Conservation (phyloP, 1,140 invertebrate species). For the Pogonus chalceus region DNA sequence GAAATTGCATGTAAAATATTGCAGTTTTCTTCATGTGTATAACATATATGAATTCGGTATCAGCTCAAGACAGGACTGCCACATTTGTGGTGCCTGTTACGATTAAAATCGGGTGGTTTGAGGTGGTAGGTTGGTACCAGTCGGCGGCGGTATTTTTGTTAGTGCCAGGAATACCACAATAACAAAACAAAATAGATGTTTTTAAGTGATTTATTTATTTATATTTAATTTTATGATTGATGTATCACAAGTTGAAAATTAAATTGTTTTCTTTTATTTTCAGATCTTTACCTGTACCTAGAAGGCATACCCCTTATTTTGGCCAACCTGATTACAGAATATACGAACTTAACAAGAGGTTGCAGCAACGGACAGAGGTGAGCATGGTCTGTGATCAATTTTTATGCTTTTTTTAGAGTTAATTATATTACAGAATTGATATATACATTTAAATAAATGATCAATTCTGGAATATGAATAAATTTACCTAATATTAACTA, state of each 20-base stretch:
- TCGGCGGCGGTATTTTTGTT: too few relatives aligned
- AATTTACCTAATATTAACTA: too few relatives aligned
- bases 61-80: too few relatives aligned
- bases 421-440: too few relatives aligned
- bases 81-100: neutral
- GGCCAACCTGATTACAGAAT: constrained; percentile 94
- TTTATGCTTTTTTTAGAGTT: too few relatives aligned
- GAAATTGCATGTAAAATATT: too few relatives aligned
- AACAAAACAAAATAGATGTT: neutral
- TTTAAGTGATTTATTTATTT: neutral
- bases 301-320: constrained; percentile 90
- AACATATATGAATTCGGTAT: too few relatives aligned
- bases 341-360: constrained; percentile 93
- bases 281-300: constrained; percentile 64
- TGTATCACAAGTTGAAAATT: neutral
- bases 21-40: too few relatives aligned
- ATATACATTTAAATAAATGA: too few relatives aligned
- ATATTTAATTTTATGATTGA: neutral
- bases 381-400: constrained; percentile 27
- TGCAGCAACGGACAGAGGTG: constrained; percentile 93
- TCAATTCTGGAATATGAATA: too few relatives aligned
- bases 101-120: neutral
- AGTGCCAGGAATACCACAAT: too few relatives aligned
- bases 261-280: constrained; percentile 15
- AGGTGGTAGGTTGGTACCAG: too few relatives aligned